Evolutionary conservation across 2,113 vertebrate species (phyloP), one percentile per base, ranked within the genome.

Genomic region (Oxygymnocypris stewartii): DNA sequence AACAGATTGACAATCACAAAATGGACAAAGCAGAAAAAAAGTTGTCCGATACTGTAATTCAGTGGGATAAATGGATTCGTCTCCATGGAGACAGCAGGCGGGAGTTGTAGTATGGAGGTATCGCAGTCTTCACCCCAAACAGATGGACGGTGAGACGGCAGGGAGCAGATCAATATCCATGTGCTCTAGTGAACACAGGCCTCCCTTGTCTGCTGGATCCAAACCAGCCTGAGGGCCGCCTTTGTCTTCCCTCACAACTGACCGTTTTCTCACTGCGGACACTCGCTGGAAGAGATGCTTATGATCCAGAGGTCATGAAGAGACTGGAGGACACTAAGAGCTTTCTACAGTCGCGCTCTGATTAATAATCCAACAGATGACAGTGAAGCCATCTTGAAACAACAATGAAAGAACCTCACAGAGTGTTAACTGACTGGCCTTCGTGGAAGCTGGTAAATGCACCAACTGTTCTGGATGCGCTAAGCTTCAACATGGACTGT

Each of bases 121-220:
- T 87, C 47, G 79, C 75, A 16, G 82, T 35, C 82, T 84, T 82
- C 42, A 82, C n/a, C 79, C 79, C 84, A 90, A 87, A 88, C 90
- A 89, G 87, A 90, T 90, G 88, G 87, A 80, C 75, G 77, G 87
- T 74, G 71, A 86, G 80, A 90, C 84, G 85, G 87, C 49, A 61
- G 75, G 59, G 86, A 87, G 61, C 76, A 87, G 90, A 88, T 90
- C 88, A 82, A 88, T 90, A 88, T 90, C 88, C 87, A 84, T 67
- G 85, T 87, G 90, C 89, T 88, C 89, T 35, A 49, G 49, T 85
- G 85, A 88, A 86, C 88, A 89, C 79, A 87, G 74, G 85, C 88
- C 65, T 85, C 85, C 84, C 82, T 88, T 81, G 85, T 90, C 81
- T 89, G 71, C 57, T 74, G 86, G 63, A 85, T 76, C 28, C 82